Evolutionary conservation across 2,797 vertebrate species (phyloP), one percentile per base, ranked within the genome.

Genomic region (Nannoperca australis): DNA sequence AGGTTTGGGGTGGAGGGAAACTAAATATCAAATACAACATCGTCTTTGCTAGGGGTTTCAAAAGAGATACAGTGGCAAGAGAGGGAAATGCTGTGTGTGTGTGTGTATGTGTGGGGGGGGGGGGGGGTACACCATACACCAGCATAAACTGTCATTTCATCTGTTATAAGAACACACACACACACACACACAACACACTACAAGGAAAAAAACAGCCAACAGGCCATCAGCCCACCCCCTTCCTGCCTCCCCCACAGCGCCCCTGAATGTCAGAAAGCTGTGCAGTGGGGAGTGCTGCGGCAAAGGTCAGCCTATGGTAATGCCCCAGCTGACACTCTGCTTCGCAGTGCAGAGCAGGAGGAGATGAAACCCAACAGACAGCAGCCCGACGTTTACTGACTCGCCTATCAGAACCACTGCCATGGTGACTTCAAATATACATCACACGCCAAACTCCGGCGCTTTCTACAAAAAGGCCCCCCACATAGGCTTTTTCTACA

Each of bases 261-360:
- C 88, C 73, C 87, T 92, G 91, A 94, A 95, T 94, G 94, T 94
- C 93, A 94, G 87, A 93, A 91, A 90, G 80, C 84, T 72, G 84
- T 92, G 90, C 89, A 85, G 91, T 88, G 83, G 88, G 91, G 88
- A 92, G 91, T 59, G 85, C 82, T 79, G 84, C 88, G 38, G 86
- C 90, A 94, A 95, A 95, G 94, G 95, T 94, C 93, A 94, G 90
- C 85, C 89, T 93, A 94, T 94, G 95, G 92, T 94, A 95, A 95
- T 95, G 90, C 86, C 85, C 83, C 72, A 73, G 86, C 88, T 91
- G 92, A 91, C 93, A 86, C 85, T 85, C 84, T 71, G 90, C 89
- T 91, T 85, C 88, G 86, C 82, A 81, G 85, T 45, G 13, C 73
- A 11, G 84, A 86, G 88, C 79, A 40, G 87, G 85, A 85, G 82